Base-by-base conservation (phyloP, 2,888 invertebrate genomes). In the Dermolepida albohirtum region DNA sequence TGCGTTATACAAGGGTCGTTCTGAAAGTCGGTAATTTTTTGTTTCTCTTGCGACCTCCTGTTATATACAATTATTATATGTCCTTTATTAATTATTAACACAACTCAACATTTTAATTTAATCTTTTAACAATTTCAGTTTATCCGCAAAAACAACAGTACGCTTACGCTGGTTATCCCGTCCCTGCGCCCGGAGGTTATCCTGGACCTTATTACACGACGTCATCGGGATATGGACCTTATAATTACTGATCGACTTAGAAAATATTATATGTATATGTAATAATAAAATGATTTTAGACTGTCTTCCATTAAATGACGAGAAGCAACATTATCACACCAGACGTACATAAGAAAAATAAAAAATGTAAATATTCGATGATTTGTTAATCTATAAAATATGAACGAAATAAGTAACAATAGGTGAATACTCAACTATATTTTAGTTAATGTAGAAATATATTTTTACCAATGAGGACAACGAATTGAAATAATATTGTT, bases 61-160 rank as follows among this genome's bases (percentile, higher is more conserved):
- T 22, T 22, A 4, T 22, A 22, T 22, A 4, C 22, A 22, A 22
- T 22, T 22, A 22, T 22, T 1, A 2, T 22, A 22, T 4, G 4
- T 22, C 4, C 4, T 22, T 22, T 22, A 22, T 22, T 2, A 22
- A 22, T 22, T 4, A 22, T 1, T 22, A 22, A 22, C 4, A 2
- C 22, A 22, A 1, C 22, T 22, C 22, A 22, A 22, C 4, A 5
- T 39, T 40, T 29, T 52, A 47, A 57, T 43, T 40, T 57, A 22
- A 49, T 34, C 55, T 54, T 63, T 71, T 72, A 74, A 73, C 72
- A 75, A 78, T 85, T 85, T 51, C 88, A 94, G 96, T 96, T 78
- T 96, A 96, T 85, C 96, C 96, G 62, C 96, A 96, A 84, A 96
- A 96, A 85, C 95, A 96, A 83, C 95, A 94, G 76, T 94, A 95